These are phyloP conservation scores for Chymomyza costata DNA, from an alignment of 1,140 invertebrate genomes.

Conservation along the genomic window DNA sequence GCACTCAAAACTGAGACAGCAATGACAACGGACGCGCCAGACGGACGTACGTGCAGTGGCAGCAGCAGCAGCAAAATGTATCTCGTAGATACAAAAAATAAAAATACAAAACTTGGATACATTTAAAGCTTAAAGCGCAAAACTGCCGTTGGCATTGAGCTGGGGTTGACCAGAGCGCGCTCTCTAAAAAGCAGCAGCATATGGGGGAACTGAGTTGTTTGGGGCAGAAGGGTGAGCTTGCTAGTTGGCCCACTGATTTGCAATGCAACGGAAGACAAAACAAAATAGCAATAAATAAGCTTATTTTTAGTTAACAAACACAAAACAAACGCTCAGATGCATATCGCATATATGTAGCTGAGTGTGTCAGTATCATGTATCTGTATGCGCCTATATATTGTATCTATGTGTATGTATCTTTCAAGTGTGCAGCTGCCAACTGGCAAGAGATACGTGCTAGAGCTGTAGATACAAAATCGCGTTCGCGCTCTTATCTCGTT, in stretches of 20 bases:
- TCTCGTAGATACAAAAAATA: constrained; percentile 47
- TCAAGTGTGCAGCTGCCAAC: constrained; percentile 30
- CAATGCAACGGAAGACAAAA: constrained; percentile 54
- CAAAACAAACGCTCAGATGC: constrained; percentile 23
- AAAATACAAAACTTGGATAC: constrained; percentile 32
- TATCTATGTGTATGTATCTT: constrained; percentile 11
- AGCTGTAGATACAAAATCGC: no score
- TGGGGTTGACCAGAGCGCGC: constrained; percentile 26
- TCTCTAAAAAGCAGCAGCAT: no score
- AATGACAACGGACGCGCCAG: constrained; percentile 45
- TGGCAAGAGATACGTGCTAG: background rate
- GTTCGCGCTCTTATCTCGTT: background rate
- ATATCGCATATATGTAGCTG: constrained; percentile 9
- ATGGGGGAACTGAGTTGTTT: constrained; percentile 1
- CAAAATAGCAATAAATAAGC: constrained; percentile 50
- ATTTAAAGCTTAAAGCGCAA: no score
- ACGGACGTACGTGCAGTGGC: background rate
- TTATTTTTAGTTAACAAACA: constrained; percentile 49
- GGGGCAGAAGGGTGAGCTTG: constrained; percentile 5
- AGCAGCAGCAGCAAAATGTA: constrained; percentile 45
- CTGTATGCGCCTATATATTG: background rate
- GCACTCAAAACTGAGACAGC: constrained; percentile 38
- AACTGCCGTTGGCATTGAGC: constrained; percentile 54
- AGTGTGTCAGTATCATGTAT: background rate
- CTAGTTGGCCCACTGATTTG: no score